Evolutionary conservation across 1,140 invertebrate species (phyloP).

Genomic region (Drosophila auraria): DNA sequence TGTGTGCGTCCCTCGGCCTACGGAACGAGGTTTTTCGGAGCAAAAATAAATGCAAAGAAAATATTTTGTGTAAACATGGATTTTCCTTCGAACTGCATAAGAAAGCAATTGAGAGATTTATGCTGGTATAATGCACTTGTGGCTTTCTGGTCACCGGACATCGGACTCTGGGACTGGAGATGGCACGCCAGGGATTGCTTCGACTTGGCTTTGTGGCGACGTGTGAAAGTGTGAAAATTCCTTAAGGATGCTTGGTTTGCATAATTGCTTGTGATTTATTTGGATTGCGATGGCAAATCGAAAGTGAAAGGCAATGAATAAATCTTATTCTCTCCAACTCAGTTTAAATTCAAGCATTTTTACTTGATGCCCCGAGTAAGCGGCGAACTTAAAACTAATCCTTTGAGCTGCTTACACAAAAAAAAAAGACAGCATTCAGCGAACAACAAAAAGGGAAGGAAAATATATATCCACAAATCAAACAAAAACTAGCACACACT

Average conservation of each 20-base stretch:
- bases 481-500: slow-evolving; percentile 39
- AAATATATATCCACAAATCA: slow-evolving; percentile 25
- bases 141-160: slow-evolving; percentile 56
- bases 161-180: slow-evolving; percentile 22
- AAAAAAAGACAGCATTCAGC: slow-evolving; percentile 27
- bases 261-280: slow-evolving; percentile 82
- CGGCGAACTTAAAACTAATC: slow-evolving; percentile 29
- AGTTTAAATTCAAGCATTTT: slow-evolving; percentile 7
- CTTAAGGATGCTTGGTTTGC: slow-evolving; percentile 78
- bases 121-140: slow-evolving; percentile 72
- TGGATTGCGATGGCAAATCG: slow-evolving; percentile 62
- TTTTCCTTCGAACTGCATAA: slow-evolving; percentile 66
- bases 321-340: background rate
- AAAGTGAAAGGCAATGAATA: slow-evolving; percentile 54
- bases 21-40: slow-evolving; percentile 7
- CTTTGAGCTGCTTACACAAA: slow-evolving; percentile 14
- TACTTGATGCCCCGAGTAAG: background rate
- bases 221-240: slow-evolving; percentile 81
- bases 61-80: slow-evolving; percentile 78
- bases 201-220: slow-evolving; percentile 55
- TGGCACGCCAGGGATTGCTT: slow-evolving; percentile 40
- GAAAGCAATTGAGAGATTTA: slow-evolving; percentile 79
- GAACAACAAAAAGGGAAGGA: background rate
- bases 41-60: slow-evolving; percentile 75
- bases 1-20: slow-evolving; percentile 61